These are phyloP conservation scores for Archivesica marissinica DNA, from an alignment of 1,140 invertebrate species.

Conservation along the genomic window DNA sequence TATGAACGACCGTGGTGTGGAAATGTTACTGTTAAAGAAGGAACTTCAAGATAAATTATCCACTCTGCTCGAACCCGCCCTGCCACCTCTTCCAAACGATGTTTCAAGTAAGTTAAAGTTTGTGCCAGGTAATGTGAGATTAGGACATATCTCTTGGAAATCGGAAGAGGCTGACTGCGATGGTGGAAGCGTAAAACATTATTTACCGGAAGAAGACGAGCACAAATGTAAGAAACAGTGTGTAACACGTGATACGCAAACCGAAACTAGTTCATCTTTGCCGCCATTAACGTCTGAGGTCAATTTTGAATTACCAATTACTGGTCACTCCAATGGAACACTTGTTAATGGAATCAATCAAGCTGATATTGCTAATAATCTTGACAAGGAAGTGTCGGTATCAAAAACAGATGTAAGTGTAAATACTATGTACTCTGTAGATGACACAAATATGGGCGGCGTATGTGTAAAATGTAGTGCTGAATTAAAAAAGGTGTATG, in stretches of 20 bases:
- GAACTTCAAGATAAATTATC: conserved; percentile 81
- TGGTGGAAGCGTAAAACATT: conserved; percentile 43
- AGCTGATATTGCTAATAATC: conserved; percentile 9
- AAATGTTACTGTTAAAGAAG: conserved; percentile 83
- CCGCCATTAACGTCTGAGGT: conserved; percentile 27
- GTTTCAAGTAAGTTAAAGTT: conserved; percentile 71
- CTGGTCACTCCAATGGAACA: background rate
- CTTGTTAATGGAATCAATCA: conserved; percentile 8
- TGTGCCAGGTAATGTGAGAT: conserved; percentile 75
- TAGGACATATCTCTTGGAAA: conserved; percentile 72
- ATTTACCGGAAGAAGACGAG: conserved; percentile 28
- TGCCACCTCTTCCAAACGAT: conserved; percentile 70
- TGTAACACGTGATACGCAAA: conserved; percentile 53
- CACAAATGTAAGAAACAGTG: conserved; percentile 13
- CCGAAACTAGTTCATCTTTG: conserved; percentile 19
- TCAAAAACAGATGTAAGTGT: conserved; percentile 58
- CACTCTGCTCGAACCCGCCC: conserved; percentile 68
- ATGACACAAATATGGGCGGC: conserved; percentile 17
- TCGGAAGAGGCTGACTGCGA: conserved; percentile 56
- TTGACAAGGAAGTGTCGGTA: conserved; percentile 18
- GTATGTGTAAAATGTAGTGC: conserved; percentile 71
- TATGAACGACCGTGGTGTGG: conserved; percentile 81
- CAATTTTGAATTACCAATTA: conserved; percentile 48
- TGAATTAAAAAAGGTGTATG: conserved; percentile 63
- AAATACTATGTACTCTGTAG: conserved; percentile 52